Evolutionary conservation across 1,140 invertebrate genomes (phyloP).

Genomic region (Thaumetopoea pityocampa): DNA sequence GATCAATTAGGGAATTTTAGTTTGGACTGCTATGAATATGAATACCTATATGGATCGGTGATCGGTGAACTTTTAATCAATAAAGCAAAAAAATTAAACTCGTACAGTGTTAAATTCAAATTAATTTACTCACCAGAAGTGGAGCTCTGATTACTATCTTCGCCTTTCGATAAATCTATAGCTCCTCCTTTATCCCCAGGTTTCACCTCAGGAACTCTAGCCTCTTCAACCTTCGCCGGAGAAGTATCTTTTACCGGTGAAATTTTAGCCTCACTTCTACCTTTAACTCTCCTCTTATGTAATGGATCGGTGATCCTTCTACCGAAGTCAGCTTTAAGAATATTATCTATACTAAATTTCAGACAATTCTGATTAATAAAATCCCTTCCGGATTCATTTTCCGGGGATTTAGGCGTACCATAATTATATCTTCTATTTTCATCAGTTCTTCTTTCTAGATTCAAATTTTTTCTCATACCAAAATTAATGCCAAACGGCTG

Average conservation of each 20-base stretch:
- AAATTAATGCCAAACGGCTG: slow-evolving; percentile 46
- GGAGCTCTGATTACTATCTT: slow-evolving; percentile 54
- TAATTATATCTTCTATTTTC: slow-evolving; percentile 49
- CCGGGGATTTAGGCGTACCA: slow-evolving; percentile 45
- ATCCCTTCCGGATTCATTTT: slow-evolving; percentile 54
- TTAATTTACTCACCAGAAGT: slow-evolving; percentile 35
- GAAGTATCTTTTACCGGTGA: slow-evolving; percentile 41
- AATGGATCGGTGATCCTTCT: slow-evolving; percentile 83
- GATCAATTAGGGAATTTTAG: too few species aligned
- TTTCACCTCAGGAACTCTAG: slow-evolving; percentile 56
- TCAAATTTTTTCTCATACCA: slow-evolving; percentile 34
- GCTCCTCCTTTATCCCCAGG: slow-evolving; percentile 48
- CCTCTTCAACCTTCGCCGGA: slow-evolving; percentile 38
- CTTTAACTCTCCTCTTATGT: slow-evolving; percentile 76
- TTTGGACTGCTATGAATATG: too few species aligned
- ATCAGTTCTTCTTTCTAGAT: slow-evolving; percentile 35
- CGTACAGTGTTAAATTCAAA: too few species aligned
- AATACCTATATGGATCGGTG: too few species aligned
- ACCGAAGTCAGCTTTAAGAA: slow-evolving; percentile 92
- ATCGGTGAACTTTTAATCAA: too few species aligned
- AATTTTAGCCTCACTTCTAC: slow-evolving; percentile 42
- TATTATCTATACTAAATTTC: slow-evolving; percentile 96
- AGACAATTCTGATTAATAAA: slow-evolving; percentile 79
- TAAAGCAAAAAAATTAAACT: too few species aligned
- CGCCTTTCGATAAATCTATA: slow-evolving; percentile 62